Conservation (phyloP, 1,140 invertebrate genomes). For the Drosophila repleta region DNA sequence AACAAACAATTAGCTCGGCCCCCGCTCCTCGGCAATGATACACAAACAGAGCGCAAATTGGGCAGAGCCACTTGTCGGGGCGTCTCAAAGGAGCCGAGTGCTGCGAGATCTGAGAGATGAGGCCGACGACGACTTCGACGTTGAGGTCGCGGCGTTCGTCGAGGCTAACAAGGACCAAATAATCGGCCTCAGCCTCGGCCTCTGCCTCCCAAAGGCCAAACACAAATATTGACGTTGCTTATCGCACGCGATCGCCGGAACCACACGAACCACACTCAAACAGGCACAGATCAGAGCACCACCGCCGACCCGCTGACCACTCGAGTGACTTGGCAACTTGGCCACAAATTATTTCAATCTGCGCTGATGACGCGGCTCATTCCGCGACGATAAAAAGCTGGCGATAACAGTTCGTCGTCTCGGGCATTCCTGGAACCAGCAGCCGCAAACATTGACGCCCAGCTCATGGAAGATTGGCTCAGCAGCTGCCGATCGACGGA, state of each 20-base stretch:
- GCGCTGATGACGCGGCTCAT: slow-evolving; percentile 74
- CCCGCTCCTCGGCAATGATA: slow-evolving; percentile 28
- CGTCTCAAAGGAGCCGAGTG: neutral
- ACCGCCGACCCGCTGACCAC: slow-evolving; percentile 49
- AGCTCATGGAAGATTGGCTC: slow-evolving; percentile 55
- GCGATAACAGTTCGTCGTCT: slow-evolving; percentile 52
- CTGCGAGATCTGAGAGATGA: slow-evolving; percentile 24
- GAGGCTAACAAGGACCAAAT: slow-evolving; percentile 59
- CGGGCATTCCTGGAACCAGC: slow-evolving; percentile 65
- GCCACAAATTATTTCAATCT: slow-evolving; percentile 76
- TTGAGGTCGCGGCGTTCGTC: slow-evolving; percentile 8
- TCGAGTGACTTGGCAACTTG: slow-evolving; percentile 68
- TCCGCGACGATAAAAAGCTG: slow-evolving; percentile 70
- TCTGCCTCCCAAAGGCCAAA: slow-evolving; percentile 55
- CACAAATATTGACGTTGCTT: slow-evolving; percentile 82
- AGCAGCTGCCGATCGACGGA: slow-evolving; percentile 54
- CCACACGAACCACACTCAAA: slow-evolving; percentile 31
- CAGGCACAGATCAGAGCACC: slow-evolving; percentile 34
- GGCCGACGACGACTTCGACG: slow-evolving; percentile 3
- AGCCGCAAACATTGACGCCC: slow-evolving; percentile 57
- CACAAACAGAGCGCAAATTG: slow-evolving; percentile 68
- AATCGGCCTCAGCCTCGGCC: slow-evolving; percentile 46
- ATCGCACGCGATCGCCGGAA: slow-evolving; percentile 74
- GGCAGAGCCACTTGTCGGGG: slow-evolving; percentile 70
- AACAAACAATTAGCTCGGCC: slow-evolving; percentile 72